Percentiles rank a stretch among this genome's conserved stretches.
These are phyloP conservation scores for Drosophila arawakana DNA, from an alignment of 1,140 invertebrate genomes.

Conservation along the genomic window DNA sequence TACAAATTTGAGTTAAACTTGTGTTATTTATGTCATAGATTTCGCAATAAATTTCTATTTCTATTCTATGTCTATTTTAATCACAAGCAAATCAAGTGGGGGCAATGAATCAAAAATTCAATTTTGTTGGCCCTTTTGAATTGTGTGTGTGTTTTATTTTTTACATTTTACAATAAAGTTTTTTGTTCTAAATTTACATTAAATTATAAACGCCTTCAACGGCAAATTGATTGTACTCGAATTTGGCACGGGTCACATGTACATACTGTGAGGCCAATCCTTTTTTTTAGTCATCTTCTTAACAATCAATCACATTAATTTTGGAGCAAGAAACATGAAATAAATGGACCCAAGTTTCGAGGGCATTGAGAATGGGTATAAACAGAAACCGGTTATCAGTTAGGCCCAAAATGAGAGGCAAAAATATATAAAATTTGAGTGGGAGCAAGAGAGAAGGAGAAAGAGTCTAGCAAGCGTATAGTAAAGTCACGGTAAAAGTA, in stretches of 20 bases:
- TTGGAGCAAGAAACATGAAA: neutral
- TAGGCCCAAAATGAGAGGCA: conserved; percentile 40
- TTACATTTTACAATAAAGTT: conserved; percentile 12
- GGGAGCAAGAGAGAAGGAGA: neutral
- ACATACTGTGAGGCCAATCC: neutral
- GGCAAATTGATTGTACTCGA: conserved; percentile 58
- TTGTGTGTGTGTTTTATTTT: neutral
- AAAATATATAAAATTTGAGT: conserved; percentile 18
- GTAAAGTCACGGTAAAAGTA: conserved; percentile 65
- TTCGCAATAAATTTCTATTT: neutral
- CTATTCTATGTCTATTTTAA: neutral
- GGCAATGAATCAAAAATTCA: conserved; percentile 59
- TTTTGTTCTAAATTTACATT: conserved; percentile 51
- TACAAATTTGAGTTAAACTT: neutral
- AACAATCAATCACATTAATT: conserved; percentile 62
- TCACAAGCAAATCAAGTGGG: conserved; percentile 5
- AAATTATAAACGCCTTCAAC: conserved; percentile 54
- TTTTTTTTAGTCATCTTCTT: neutral
- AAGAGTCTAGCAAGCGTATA: neutral
- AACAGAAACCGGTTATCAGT: conserved; percentile 40
- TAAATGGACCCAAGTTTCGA: neutral
- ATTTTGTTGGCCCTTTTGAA: conserved; percentile 40
- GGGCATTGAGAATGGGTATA: neutral
- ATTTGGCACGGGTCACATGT: neutral
- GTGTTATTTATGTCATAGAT: neutral